A percentile compares a stretch with the other conserved stretches of the same genome.
These are phyloP conservation scores for Echeneis naucrates DNA, from an alignment of 2,797 vertebrate species.

Conservation along the genomic window DNA sequence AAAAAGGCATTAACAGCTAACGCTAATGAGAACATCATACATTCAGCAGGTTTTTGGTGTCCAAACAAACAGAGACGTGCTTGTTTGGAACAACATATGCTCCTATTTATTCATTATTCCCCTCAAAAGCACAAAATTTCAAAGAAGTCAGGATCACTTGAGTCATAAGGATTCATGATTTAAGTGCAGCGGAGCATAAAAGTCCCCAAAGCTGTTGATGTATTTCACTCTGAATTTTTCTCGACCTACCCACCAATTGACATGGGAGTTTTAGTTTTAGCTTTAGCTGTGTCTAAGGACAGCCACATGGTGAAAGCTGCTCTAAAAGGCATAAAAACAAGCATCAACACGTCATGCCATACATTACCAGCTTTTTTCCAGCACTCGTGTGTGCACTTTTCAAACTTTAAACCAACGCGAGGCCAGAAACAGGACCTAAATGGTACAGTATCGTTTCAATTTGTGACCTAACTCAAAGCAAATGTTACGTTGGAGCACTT, in stretches of 20 bases:
- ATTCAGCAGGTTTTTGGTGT: background rate
- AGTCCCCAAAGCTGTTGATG: too few relatives aligned
- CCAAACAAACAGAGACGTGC: background rate
- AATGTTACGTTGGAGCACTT: constrained; percentile 36
- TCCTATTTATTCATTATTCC: too few relatives aligned
- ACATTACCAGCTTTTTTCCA: background rate
- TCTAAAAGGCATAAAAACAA: background rate
- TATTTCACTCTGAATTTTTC: background rate
- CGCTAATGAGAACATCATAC: background rate
- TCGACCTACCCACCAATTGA: too few relatives aligned
- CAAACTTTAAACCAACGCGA: background rate
- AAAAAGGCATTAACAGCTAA: background rate
- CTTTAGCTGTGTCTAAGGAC: background rate
- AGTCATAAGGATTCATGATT: too few relatives aligned
- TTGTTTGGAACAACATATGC: too few relatives aligned
- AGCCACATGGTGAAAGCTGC: background rate
- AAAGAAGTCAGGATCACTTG: too few relatives aligned
- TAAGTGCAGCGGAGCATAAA: too few relatives aligned
- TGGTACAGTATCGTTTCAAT: background rate
- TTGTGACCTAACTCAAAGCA: background rate
- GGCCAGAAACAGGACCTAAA: background rate
- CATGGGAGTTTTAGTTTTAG: too few relatives aligned
- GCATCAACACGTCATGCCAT: background rate
- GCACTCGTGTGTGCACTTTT: background rate
- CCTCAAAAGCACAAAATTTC: too few relatives aligned